Evolutionary conservation across 2,888 invertebrate species (phyloP).

Genomic region (Chloromyia formosa): DNA sequence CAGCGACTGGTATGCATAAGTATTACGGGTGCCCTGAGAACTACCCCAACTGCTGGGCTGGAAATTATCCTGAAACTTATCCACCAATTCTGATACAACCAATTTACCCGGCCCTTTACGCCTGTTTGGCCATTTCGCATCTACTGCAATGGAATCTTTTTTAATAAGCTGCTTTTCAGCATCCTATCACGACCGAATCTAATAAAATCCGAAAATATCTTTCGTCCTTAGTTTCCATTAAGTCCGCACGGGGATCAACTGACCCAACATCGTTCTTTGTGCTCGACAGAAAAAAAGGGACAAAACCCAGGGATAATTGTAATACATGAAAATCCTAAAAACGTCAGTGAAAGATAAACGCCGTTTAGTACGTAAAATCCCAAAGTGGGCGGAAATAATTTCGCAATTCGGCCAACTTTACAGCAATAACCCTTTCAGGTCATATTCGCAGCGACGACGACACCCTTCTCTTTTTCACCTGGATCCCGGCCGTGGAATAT

Average conservation of each 20-base stretch:
- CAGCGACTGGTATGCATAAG: too few species aligned
- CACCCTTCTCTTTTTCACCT: background rate
- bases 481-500: background rate
- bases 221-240: conserved; percentile 15
- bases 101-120: too few species aligned
- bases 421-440: conserved; percentile 29
- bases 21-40: too few species aligned
- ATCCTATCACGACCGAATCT: conserved; percentile 11
- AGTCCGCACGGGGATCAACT: background rate
- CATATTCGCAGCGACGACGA: background rate
- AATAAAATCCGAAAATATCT: conserved; percentile 34
- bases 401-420: conserved; percentile 18
- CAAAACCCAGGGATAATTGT: conserved; percentile 50
- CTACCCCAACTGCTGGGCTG: too few species aligned
- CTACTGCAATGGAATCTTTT: background rate
- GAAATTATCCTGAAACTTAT: too few species aligned
- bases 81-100: too few species aligned
- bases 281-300: conserved; percentile 20
- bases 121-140: too few species aligned
- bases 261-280: background rate
- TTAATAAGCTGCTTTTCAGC: background rate
- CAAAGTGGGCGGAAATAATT: conserved; percentile 48
- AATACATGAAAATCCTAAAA: conserved; percentile 51
- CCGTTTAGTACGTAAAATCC: conserved; percentile 51
- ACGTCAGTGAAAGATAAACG: conserved; percentile 51